Base-by-base conservation (phyloP, 2,113 vertebrate genomes). In the Hemibagrus wyckioides region DNA sequence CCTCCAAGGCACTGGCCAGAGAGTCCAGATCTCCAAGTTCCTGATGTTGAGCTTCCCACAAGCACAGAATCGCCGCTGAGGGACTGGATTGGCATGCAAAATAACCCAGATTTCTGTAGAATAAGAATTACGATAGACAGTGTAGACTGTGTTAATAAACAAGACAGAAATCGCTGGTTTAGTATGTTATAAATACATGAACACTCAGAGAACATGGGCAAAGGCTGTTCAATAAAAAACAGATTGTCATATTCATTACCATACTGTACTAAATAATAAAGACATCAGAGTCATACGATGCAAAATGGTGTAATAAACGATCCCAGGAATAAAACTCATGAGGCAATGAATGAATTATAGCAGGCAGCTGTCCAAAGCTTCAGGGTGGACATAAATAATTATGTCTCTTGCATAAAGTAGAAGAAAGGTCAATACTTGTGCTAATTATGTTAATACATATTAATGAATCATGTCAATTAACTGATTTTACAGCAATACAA, bases 41-140 rank as follows among this genome's bases (percentile, higher is more conserved):
- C 84, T 98, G 97, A 92, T 99, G 97, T 41, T 96, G 96, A 19
- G 97, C 97, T 93, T 99, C 98, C 98, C 98, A 99, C 87, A 99
- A 96, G 93, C 98, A 97, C 93, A 99, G 94, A 87, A 99, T 98
- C 91, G 98, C 97, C 0, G 97, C 97, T 0, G 98, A 99, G 0
- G 98, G 98, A 87, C 98, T 99, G 87, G 83, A 95, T 83, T 98
- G 97, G n/a, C 96, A 95, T 59, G 97, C 97, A 89, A 99, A 99
- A 84, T 97, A 99, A 77, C 96, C 96, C 91, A 99, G 94, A 89
- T 99, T 99, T 92, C 98, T 99, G 92, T 57, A 44, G 83, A 84
- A 56, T 61, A 44, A 69, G 21, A 54, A 71, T 77, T 50, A 4
- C 3, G 17, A 17, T 39, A 69, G 94, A 95, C 73, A 97, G 96